A percentile compares a stretch with the other conserved stretches of the same genome.
These are phyloP conservation scores for Ostrea edulis DNA, from an alignment of 1,140 invertebrate genomes.

Conservation along the genomic window DNA sequence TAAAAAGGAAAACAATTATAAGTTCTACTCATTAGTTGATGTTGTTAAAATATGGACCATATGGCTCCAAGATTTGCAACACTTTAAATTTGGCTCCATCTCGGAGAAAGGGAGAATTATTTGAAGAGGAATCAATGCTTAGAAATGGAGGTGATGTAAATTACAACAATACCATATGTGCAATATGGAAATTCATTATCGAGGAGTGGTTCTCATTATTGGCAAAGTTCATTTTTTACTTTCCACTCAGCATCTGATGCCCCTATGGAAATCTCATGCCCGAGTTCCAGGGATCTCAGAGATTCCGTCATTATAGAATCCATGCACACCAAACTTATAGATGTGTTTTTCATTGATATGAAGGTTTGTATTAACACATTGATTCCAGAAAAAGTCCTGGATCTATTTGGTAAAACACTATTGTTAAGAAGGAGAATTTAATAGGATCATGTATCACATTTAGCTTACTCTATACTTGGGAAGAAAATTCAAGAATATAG, in stretches of 20 bases:
- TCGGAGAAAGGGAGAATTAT: background rate
- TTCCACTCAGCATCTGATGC: background rate
- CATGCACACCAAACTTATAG: background rate
- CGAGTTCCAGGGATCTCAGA: background rate
- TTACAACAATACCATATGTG: constrained; percentile 27
- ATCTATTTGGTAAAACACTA: background rate
- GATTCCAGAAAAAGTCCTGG: background rate
- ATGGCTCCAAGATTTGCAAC: constrained; percentile 12
- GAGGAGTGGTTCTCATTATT: background rate
- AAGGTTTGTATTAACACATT: background rate
- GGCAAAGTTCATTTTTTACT: constrained; percentile 6
- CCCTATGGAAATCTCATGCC: background rate
- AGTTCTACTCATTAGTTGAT: background rate
- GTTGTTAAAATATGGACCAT: background rate
- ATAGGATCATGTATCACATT: background rate
- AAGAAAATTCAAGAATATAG: too few species aligned
- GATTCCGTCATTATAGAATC: background rate
- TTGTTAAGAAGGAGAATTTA: background rate
- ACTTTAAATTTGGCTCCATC: background rate
- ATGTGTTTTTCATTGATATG: background rate
- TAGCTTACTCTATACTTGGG: background rate
- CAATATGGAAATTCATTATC: constrained; percentile 29
- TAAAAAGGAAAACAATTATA: too few species aligned
- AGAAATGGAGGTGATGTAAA: background rate
- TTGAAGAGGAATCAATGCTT: background rate